phyloP scores from a whole-genome alignment of 2,888 invertebrate species.

The Chouioia cunea region DNA sequence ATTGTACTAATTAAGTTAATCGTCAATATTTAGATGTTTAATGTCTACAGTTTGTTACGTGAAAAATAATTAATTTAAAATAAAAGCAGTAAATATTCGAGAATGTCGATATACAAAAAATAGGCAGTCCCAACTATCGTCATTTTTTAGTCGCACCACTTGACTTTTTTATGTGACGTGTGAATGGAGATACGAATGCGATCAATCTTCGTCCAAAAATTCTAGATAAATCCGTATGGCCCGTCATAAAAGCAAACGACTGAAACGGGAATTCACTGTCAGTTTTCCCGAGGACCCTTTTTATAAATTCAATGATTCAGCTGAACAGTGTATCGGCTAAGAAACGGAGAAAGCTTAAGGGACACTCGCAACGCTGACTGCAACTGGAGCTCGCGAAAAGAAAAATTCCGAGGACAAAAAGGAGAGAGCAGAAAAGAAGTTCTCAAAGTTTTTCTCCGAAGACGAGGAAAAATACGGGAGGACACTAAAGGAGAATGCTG shows the following conservation, averaged over 20 bases:
- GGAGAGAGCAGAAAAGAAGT: neutral
- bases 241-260: slow-evolving; percentile 21
- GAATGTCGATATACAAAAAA: no score
- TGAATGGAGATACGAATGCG: slow-evolving; percentile 13
- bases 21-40: no score
- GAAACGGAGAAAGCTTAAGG: slow-evolving; percentile 11
- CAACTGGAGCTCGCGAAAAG: neutral
- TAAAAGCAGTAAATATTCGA: no score
- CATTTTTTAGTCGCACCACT: neutral
- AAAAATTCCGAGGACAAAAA: neutral
- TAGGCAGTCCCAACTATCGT: neutral
- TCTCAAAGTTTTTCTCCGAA: no score
- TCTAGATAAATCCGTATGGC: slow-evolving; percentile 14
- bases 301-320: slow-evolving; percentile 50
- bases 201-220: slow-evolving; percentile 18
- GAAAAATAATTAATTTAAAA: no score
- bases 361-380: neutral
- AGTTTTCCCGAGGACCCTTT: slow-evolving; percentile 31
- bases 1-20: no score
- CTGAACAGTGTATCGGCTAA: slow-evolving; percentile 29
- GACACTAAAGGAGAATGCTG: slow-evolving; percentile 1
- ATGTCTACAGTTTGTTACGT: no score
- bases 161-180: neutral
- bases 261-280: neutral
- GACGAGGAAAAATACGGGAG: neutral